Percentiles rank a stretch among this genome's conserved stretches.
These are phyloP conservation scores for Xestobium rufovillosum DNA, from an alignment of 2,888 invertebrate genomes.

Conservation along the genomic window DNA sequence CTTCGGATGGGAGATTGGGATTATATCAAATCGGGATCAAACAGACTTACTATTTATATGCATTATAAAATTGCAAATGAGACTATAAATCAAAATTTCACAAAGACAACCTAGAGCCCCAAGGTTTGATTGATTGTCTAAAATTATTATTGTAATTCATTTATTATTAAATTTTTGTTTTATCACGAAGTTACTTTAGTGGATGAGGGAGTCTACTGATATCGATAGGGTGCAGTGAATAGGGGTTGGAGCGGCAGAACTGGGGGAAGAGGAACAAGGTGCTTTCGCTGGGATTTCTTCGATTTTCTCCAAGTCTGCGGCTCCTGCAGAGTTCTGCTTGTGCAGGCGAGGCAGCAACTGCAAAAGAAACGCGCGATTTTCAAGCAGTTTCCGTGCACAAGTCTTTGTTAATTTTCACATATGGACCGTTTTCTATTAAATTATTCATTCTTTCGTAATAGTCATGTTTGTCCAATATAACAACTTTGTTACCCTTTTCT, in stretches of 20 bases:
- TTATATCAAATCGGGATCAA: no score
- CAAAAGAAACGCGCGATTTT: slow-evolving; percentile 15
- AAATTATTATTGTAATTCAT: slow-evolving; percentile 25
- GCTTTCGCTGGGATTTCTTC: slow-evolving; percentile 53
- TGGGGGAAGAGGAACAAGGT: slow-evolving; percentile 39
- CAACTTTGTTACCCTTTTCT: no score
- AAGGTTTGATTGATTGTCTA: slow-evolving; percentile 34
- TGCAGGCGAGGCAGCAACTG: slow-evolving; percentile 45
- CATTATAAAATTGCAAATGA: no score
- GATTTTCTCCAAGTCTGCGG: slow-evolving; percentile 61
- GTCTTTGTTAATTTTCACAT: no score
- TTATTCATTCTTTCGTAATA: no score
- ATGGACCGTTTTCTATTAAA: no score
- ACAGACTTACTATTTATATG: no score
- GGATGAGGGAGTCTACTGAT: slow-evolving; percentile 40
- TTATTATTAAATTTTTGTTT: slow-evolving; percentile 10
- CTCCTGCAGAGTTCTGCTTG: slow-evolving; percentile 62
- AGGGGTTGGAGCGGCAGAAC: slow-evolving; percentile 29
- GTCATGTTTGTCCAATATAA: no score
- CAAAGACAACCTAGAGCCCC: no score
- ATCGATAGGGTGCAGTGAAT: slow-evolving; percentile 39
- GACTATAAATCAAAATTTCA: no score
- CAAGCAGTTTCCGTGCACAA: slow-evolving; percentile 15
- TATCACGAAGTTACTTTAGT: slow-evolving; percentile 21
- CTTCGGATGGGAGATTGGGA: no score